A percentile compares a stretch with the other conserved stretches of the same genome.
Conservation (phyloP, 2,888 invertebrate species). For the Sisyra nigra region DNA sequence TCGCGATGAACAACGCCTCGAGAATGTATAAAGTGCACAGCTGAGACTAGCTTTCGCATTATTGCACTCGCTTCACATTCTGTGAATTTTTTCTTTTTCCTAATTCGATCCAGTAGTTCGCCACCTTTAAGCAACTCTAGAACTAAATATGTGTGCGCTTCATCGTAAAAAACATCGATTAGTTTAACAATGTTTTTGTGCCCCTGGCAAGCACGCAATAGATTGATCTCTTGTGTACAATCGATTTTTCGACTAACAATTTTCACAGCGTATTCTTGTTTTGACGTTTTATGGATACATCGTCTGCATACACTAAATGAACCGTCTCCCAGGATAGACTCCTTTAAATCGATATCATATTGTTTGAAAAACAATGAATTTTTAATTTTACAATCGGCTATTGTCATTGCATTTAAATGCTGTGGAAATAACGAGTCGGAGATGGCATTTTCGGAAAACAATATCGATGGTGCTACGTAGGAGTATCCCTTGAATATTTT, state of each 20-base stretch:
- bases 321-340: conserved; percentile 68
- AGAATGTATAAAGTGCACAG: conserved; percentile 72
- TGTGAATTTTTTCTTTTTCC: conserved; percentile 47
- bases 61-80: conserved; percentile 68
- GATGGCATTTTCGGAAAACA: conserved; percentile 65
- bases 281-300: conserved; percentile 57
- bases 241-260: conserved; percentile 54
- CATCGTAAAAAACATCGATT: conserved; percentile 70
- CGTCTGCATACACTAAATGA: conserved; percentile 76
- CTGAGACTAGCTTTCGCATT: conserved; percentile 66
- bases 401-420: conserved; percentile 21
- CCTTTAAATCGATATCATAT: conserved; percentile 57
- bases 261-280: conserved; percentile 74
- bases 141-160: conserved; percentile 77
- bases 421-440: conserved; percentile 52
- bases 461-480: conserved; percentile 83
- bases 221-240: conserved; percentile 56
- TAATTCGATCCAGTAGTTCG: conserved; percentile 55
- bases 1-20: conserved; percentile 81
- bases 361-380: conserved; percentile 75
- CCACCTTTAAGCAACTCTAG: conserved; percentile 75
- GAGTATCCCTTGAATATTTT: conserved; percentile 88
- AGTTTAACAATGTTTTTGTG: conserved; percentile 77
- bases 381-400: conserved; percentile 20
- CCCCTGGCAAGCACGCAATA: conserved; percentile 70